Base-by-base conservation (phyloP, 2,797 vertebrate genomes). In the Anableps anableps region DNA sequence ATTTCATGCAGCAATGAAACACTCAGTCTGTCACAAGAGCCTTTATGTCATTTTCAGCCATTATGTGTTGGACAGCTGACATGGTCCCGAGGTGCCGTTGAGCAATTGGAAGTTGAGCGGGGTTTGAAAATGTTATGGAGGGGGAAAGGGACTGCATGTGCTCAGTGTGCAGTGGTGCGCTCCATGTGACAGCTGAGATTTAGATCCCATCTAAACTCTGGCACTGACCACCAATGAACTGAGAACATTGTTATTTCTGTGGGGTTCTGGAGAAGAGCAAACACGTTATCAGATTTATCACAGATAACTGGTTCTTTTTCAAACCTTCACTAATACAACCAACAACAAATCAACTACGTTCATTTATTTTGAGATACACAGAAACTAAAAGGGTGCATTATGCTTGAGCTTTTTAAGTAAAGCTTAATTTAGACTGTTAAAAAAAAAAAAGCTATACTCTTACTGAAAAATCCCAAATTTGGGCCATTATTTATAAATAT, bases 101-200 rank as follows among this genome's bases (percentile, higher is more conserved):
- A 83, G 58, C 81, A 85, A 84, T 86, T 58, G 50, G 83, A 21
- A 79, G 50, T 74, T 79, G 73, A 79, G 60, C 81, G 80, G 71
- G 79, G 83, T 55, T 74, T 83, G 77, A 55, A 86, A 80, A 66
- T 74, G 76, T 82, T 85, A 80, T 60, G 23, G n/a, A 66, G 48
- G 55, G 74, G 29, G 31, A 66, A 36, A 68, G 48, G 13, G 50
- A 77, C 70, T 90, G 77, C 88, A 88, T 91, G 84, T 90, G 91
- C 77, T 87, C 74, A 75, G 72, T 70, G 36, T 81, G 90, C 90
- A 92, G 80, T 81, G 88, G 79, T 89, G 84, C 76, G 75, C 81
- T 88, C 29, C 71, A 76, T 83, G 79, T 81, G 83, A 82, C 88
- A 88, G 83, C 82, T 86, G 76, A 82, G 80, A 84, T 83, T 86